Percentiles rank a stretch among this genome's conserved stretches.
Conservation (phyloP, 2,888 invertebrate genomes). For the Parascotia fuliginaria region DNA sequence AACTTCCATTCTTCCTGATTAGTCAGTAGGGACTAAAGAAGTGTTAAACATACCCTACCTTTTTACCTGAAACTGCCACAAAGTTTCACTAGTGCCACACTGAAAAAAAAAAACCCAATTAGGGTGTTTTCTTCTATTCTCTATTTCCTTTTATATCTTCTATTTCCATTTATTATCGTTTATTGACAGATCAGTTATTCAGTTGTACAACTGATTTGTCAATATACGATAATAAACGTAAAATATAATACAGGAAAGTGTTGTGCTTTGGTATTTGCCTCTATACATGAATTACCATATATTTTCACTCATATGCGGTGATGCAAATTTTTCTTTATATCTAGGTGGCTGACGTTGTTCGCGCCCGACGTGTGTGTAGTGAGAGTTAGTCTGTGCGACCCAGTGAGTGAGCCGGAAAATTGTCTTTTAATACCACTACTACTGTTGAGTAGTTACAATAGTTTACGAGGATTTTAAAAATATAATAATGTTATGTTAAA, state of each 20-base stretch:
- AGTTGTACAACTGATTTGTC: not conserved
- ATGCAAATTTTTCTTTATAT: slow-evolving; percentile 42
- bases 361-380: slow-evolving; percentile 64
- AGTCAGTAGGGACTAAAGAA: too few species aligned
- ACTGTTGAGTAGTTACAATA: not conserved
- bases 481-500: too few species aligned
- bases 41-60: too few species aligned
- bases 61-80: too few species aligned
- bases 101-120: too few species aligned
- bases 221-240: slow-evolving; percentile 1
- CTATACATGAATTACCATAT: slow-evolving; percentile 46
- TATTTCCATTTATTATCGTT: slow-evolving; percentile 4
- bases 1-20: too few species aligned
- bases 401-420: slow-evolving; percentile 49
- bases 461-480: too few species aligned
- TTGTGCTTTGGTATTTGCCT: slow-evolving; percentile 48
- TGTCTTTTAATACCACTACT: slow-evolving; percentile 7
- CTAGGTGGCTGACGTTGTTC: slow-evolving; percentile 24
- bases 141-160: too few species aligned
- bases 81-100: too few species aligned
- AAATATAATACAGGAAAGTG: slow-evolving; percentile 28
- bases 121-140: too few species aligned
- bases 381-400: slow-evolving; percentile 75
- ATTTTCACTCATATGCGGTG: slow-evolving; percentile 44
- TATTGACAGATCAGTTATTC: not conserved